Evolutionary conservation across 1,140 invertebrate species (phyloP), one percentile per base, ranked within the genome.

Genomic region (Muscidifurax raptorellus): DNA sequence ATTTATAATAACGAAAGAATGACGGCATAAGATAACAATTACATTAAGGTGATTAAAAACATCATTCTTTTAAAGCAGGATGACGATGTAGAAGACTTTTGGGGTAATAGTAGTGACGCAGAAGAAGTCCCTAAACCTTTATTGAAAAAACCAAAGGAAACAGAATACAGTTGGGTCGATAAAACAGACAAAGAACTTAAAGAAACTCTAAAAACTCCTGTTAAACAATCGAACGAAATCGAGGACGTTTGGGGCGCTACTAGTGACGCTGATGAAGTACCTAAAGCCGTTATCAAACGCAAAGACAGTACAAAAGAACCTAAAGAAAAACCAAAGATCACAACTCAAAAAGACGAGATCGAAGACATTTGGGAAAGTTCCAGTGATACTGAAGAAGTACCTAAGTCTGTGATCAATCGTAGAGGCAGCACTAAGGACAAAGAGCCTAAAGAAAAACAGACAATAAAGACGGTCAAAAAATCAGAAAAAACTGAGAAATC

Each of bases 1-100:
- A 59, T 59, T 18, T 3, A 2, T 7, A 59, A 22, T 59, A 59
- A 59, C 6, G 2, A 2, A 1, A 5, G 52, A 7, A 6, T 22
- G 18, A 18, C 15, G 22, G 52, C 52, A 59, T 59, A 22, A 6
- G 0, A 4, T n/a, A 22, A n/a, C n/a, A 59, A 59, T 59, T 59
- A 22, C n/a, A 59, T n/a, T n/a, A 59, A 59, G 15, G 7, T 59
- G 22, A 59, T 59, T 59, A 59, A 59, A 59, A n/a, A 59, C 6
- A 59, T 59, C 52, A 59, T 59, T 59, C 52, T 59, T 59, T 59
- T 59, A 59, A 59, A 59, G 52, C 52, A 59, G 52, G 52, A 59
- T 59, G 52, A 59, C 52, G 66, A 69, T 30, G 66, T 28, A 28
- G 66, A 69, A 69, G 25, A 27, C 15, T 9, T 69, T 69, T 69